Base-by-base conservation (phyloP, 2,888 invertebrate species). In the Hylaea fasciaria region DNA sequence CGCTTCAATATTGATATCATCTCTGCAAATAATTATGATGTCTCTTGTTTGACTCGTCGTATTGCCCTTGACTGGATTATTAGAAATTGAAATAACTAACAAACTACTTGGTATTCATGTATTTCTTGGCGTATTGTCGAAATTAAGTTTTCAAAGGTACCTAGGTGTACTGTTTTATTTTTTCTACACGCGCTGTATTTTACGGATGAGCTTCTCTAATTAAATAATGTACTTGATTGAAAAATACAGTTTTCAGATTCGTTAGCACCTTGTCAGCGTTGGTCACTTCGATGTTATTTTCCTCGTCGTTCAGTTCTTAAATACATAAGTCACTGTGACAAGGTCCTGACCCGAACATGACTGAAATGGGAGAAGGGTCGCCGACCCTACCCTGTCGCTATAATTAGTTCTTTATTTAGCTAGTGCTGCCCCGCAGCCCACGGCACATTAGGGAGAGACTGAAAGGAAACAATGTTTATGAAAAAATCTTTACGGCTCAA, bases 321-420 rank as follows among this genome's bases (percentile, higher is more conserved):
- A 35, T 11, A 9, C 11, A 8, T 10, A 11, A 35, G 2, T 35
- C 17, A 44, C 35, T 22, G 12, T n/a, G 35, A 52, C 35, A 44
- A 28, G 14, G 16, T 40, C 10, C 29, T 40, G 17, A 39, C n/a
- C 29, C 32, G 17, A 39, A 29, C 60, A n/a, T 57, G 22, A 52
- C 49, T 44, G 61, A 62, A 62, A 57, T 73, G 76, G 65, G 75
- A 73, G 74, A 72, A 80, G 85, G 87, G 87, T 87, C 83, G 74
- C 67, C 68, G 86, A 84, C 87, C 88, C 87, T 85, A 83, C 70
- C 73, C 74, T 65, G 73, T 47, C 50, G 66, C 72, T 81, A 82
- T 79, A 77, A 79, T 78, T 83, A 82, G 76, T 53, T 67, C 68
- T 71, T 72, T 76, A 74, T 74, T 69, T 72, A 46, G 54, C 64